Conservation (phyloP, 2,797 vertebrate genomes). For the Myripristis murdjan region DNA sequence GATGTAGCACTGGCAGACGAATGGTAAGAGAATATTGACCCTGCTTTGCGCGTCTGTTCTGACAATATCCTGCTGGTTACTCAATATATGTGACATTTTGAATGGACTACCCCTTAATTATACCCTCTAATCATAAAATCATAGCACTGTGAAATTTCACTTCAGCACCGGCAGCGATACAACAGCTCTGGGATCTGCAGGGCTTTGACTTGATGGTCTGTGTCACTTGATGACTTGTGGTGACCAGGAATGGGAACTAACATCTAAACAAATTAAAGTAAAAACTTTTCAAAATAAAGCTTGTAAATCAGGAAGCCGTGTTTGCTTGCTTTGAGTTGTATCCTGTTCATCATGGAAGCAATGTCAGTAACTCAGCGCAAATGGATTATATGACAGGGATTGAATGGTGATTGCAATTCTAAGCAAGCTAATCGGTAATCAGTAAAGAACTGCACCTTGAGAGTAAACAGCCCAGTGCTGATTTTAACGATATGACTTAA, state of each 20-base stretch:
- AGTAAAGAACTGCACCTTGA: no score
- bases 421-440: not conserved
- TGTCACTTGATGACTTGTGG: slow-evolving; percentile 65
- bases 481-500: not conserved
- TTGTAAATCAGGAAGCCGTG: slow-evolving; percentile 27
- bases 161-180: slow-evolving; percentile 23
- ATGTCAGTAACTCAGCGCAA: not conserved
- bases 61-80: slow-evolving; percentile 4
- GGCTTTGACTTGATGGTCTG: slow-evolving; percentile 57
- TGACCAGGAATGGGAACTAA: slow-evolving; percentile 39
- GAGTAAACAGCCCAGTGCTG: no score
- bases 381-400: not conserved
- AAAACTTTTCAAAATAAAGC: slow-evolving; percentile 53
- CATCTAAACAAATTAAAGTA: slow-evolving; percentile 61
- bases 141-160: slow-evolving; percentile 1
- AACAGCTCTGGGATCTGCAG: slow-evolving; percentile 27
- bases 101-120: slow-evolving; percentile 21
- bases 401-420: not conserved
- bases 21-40: slow-evolving; percentile 92
- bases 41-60: slow-evolving; percentile 15
- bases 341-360: slow-evolving; percentile 5
- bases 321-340: slow-evolving; percentile 30
- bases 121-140: slow-evolving; percentile 20
- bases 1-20: slow-evolving; percentile 98
- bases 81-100: slow-evolving; percentile 6